Percentiles rank a stretch among this genome's conserved stretches.
Conservation (phyloP, 2,888 invertebrate genomes). For the Agrotis exclamationis region DNA sequence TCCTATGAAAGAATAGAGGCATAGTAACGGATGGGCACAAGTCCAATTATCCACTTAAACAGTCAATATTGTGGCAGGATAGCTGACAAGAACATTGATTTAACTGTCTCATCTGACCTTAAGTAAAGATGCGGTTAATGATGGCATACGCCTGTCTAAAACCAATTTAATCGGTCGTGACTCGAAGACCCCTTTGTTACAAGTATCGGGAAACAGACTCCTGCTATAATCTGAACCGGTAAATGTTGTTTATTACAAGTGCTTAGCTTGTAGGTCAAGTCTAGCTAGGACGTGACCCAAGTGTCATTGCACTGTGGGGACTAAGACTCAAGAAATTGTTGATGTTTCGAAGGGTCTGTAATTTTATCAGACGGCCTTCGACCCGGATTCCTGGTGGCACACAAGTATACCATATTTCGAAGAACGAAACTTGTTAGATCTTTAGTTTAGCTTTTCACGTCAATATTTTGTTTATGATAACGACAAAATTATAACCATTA, state of each 20-base stretch:
- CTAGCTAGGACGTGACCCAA: neutral
- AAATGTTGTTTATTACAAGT: no score
- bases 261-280: neutral
- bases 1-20: neutral
- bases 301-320: conserved; percentile 2
- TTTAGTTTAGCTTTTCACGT: neutral
- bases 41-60: neutral
- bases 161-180: neutral
- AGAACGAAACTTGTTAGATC: no score
- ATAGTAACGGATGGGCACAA: neutral
- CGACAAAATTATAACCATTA: neutral
- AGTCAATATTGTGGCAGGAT: no score
- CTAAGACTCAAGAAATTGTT: neutral
- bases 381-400: no score
- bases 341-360: neutral
- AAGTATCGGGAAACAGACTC: neutral
- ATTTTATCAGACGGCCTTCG: neutral
- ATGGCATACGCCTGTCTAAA: neutral
- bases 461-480: neutral
- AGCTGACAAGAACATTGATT: neutral
- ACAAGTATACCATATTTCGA: no score
- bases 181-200: neutral
- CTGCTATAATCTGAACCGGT: neutral
- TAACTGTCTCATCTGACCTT: neutral
- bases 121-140: neutral